Evolutionary conservation across 1,140 invertebrate species (phyloP).

Genomic region (Hyles vespertilio): DNA sequence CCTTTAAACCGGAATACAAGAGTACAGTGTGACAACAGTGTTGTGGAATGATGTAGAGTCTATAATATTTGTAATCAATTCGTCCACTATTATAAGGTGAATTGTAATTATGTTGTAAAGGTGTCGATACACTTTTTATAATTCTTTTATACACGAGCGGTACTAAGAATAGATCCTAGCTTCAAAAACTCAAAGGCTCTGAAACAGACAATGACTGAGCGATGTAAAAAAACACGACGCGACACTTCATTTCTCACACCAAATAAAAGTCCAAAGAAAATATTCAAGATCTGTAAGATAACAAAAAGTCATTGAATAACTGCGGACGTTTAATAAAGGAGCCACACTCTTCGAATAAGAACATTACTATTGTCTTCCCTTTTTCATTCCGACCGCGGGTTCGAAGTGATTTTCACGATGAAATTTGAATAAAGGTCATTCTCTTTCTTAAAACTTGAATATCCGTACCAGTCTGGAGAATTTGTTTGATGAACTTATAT

Average conservation of each 20-base stretch:
- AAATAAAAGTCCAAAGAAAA: not conserved
- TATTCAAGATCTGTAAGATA: not conserved
- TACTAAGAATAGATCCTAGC: too few relatives aligned
- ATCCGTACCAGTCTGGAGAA: constrained; percentile 9
- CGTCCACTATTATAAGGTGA: too few relatives aligned
- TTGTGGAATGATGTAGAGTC: too few relatives aligned
- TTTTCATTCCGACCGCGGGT: constrained; percentile 21
- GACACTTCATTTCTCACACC: not conserved
- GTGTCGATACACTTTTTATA: too few relatives aligned
- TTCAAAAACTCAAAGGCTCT: not conserved
- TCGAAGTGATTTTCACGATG: constrained; percentile 23
- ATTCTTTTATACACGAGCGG: too few relatives aligned
- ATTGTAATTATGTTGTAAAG: too few relatives aligned
- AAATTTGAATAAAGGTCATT: constrained; percentile 34
- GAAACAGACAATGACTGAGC: not conserved
- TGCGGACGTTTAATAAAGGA: constrained; percentile 21
- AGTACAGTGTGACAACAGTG: too few relatives aligned
- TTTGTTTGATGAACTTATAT: constrained; percentile 2
- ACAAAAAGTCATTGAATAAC: constrained; percentile 5
- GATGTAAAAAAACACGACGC: not conserved
- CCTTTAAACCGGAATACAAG: too few relatives aligned
- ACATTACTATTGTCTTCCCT: constrained; percentile 23
- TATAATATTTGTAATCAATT: too few relatives aligned
- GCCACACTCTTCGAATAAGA: constrained; percentile 17
- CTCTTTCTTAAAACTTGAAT: constrained; percentile 21